Evolutionary conservation across 53 echinoderm and acorn worm genomes (phyloP).

Genomic region (Crossaster papposus): DNA sequence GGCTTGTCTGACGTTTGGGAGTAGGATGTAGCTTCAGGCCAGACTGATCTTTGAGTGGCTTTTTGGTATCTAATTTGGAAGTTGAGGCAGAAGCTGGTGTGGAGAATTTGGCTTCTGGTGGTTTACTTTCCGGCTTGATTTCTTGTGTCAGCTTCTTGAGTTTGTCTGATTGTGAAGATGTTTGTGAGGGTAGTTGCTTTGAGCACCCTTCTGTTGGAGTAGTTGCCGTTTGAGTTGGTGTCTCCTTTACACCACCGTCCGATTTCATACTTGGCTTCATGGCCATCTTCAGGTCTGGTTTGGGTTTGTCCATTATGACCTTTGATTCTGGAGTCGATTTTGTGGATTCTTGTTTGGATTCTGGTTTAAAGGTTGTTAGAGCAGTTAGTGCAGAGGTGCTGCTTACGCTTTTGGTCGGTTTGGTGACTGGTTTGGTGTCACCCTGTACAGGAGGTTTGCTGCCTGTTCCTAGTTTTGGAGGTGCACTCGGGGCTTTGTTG

Average conservation of each 20-base stretch:
- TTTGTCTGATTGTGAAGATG: conserved; percentile 28
- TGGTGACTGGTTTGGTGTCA: conserved; percentile 29
- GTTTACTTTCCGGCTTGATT: conserved; percentile 26
- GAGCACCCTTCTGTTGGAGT: conserved; percentile 16
- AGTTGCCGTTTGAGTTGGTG: conserved; percentile 25
- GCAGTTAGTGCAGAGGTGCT: conserved; percentile 11
- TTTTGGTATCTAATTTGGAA: conserved; percentile 43
- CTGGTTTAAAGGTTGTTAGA: conserved; percentile 34
- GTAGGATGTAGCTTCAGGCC: conserved; percentile 40
- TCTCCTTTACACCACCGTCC: conserved; percentile 39
- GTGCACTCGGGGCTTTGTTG: conserved; percentile 5
- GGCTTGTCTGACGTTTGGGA: conserved; percentile 52
- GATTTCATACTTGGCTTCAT: conserved; percentile 15
- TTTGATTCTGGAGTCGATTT: conserved; percentile 45
- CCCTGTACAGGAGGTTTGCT: conserved; percentile 12
- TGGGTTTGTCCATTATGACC: conserved; percentile 11
- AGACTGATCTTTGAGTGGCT: conserved; percentile 44
- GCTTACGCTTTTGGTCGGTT: conserved; percentile 7
- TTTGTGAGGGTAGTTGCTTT: conserved; percentile 30
- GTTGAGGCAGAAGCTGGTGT: conserved; percentile 30
- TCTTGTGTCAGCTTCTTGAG: conserved; percentile 16
- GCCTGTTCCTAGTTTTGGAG: conserved; percentile 21
- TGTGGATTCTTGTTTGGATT: conserved; percentile 39
- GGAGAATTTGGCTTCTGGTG: conserved; percentile 35
- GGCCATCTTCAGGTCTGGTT: conserved; percentile 27